phyloP scores from a whole-genome alignment of 2,888 invertebrate genomes.

The Euphydryas editha region DNA sequence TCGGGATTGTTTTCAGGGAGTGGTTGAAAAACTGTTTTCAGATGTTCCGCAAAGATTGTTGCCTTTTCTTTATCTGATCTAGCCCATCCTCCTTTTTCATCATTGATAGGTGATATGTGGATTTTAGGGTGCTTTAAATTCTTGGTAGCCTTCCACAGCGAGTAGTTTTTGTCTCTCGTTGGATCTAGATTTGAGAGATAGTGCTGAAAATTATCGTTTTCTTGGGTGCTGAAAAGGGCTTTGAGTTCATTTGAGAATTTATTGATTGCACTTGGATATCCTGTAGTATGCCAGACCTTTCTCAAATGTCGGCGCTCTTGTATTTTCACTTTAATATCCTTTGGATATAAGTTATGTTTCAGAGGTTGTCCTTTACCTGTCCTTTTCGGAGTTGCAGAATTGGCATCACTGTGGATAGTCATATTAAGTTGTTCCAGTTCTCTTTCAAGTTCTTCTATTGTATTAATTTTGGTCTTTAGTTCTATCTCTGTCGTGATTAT shows the following conservation, averaged over 20 bases:
- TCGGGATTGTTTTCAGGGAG: not conserved
- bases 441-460: slow-evolving; percentile 18
- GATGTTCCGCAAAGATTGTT: slow-evolving; percentile 7
- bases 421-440: slow-evolving; percentile 5
- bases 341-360: slow-evolving; percentile 7
- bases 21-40: slow-evolving; percentile 12
- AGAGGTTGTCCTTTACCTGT: slow-evolving; percentile 11
- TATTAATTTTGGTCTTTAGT: slow-evolving; percentile 30
- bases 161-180: slow-evolving; percentile 34
- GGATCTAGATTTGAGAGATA: slow-evolving; percentile 29
- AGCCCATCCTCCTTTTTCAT: slow-evolving; percentile 1
- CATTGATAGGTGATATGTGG: slow-evolving; percentile 11
- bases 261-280: slow-evolving; percentile 30
- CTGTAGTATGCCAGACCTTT: slow-evolving; percentile 32
- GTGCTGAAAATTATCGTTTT: slow-evolving; percentile 6
- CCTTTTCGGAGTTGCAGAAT: slow-evolving; percentile 23
- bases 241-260: slow-evolving; percentile 24
- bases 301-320: slow-evolving; percentile 21
- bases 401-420: slow-evolving; percentile 18
- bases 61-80: slow-evolving; percentile 6
- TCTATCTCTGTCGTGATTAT: slow-evolving; percentile 14
- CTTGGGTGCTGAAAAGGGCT: not conserved
- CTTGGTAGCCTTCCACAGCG: slow-evolving; percentile 43
- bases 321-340: slow-evolving; percentile 27
- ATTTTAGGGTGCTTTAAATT: slow-evolving; percentile 30